Evolutionary conservation across 1,140 invertebrate species (phyloP).

Genomic region (Cepaea nemoralis): DNA sequence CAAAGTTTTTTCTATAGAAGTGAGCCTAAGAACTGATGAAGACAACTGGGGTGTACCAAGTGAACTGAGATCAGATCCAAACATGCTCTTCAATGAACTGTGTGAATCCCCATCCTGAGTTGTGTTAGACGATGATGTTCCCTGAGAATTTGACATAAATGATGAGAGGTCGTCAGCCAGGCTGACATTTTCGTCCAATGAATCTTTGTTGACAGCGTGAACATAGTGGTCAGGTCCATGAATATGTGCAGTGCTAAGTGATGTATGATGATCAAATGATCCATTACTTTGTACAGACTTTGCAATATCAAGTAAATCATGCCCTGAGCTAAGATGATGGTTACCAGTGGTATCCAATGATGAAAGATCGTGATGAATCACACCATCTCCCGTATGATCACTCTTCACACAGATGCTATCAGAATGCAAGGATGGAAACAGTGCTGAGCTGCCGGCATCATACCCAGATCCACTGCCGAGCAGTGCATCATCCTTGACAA

Average conservation of each 20-base stretch:
- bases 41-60: constrained; percentile 31
- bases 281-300: not conserved
- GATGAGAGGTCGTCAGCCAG: constrained; percentile 37
- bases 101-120: constrained; percentile 36
- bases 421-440: constrained; percentile 28
- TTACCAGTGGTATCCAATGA: not conserved
- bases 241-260: not conserved
- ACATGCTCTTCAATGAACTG: constrained; percentile 37
- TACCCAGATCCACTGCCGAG: constrained; percentile 2
- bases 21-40: constrained; percentile 27
- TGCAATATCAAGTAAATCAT: constrained; percentile 17
- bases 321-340: not conserved
- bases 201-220: constrained; percentile 15
- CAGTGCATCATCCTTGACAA: constrained; percentile 39
- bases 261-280: constrained; percentile 13
- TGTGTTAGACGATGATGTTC: constrained; percentile 26
- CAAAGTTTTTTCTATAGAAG: constrained; percentile 39
- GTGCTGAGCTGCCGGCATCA: not conserved
- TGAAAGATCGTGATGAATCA: constrained; percentile 11
- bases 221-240: constrained; percentile 2
- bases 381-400: constrained; percentile 15
- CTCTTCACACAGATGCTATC: constrained; percentile 22
- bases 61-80: constrained; percentile 40
- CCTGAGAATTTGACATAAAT: constrained; percentile 36
- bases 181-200: constrained; percentile 1